Percentiles rank a stretch among this genome's conserved stretches.
Conservation (phyloP, 2,797 vertebrate genomes). For the Gastrophryne carolinensis region DNA sequence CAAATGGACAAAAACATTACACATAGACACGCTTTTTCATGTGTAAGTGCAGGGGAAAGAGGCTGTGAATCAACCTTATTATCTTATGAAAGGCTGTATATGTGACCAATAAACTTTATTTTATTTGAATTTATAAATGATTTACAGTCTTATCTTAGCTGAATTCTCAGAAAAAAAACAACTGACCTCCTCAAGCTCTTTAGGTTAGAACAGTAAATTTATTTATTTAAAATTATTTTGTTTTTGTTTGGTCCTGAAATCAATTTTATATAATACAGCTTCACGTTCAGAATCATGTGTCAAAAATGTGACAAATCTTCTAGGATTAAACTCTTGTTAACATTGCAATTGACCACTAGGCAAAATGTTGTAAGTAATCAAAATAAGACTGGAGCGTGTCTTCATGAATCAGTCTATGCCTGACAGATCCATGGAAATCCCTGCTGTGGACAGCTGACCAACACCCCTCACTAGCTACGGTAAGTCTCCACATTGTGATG, state of each 20-base stretch:
- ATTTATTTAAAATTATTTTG: slow-evolving; percentile 22
- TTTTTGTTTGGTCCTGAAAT: background rate
- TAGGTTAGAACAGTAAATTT: background rate
- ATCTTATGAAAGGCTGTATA: too few species aligned
- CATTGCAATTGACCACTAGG: slow-evolving; percentile 82
- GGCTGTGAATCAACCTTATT: too few species aligned
- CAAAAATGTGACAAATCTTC: slow-evolving; percentile 63
- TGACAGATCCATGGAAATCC: slow-evolving; percentile 86
- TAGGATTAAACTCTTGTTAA: slow-evolving; percentile 69
- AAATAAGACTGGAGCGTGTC: slow-evolving; percentile 77
- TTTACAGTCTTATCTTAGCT: too few species aligned
- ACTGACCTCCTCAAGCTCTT: background rate
- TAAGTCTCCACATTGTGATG: slow-evolving; percentile 62
- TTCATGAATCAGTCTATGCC: slow-evolving; percentile 88
- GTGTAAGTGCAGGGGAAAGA: too few species aligned
- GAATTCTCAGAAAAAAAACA: too few species aligned
- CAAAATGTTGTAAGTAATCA: slow-evolving; percentile 69
- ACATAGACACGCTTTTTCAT: too few species aligned
- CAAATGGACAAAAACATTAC: too few species aligned
- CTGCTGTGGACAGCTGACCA: slow-evolving; percentile 82
- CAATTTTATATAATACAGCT: slow-evolving; percentile 11
- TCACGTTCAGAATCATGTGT: slow-evolving; percentile 62
- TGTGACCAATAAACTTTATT: too few species aligned
- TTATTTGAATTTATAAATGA: too few species aligned
- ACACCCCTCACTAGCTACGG: slow-evolving; percentile 68